Conservation (phyloP, 2,113 vertebrate genomes). For the Ammodramus savannarum region DNA sequence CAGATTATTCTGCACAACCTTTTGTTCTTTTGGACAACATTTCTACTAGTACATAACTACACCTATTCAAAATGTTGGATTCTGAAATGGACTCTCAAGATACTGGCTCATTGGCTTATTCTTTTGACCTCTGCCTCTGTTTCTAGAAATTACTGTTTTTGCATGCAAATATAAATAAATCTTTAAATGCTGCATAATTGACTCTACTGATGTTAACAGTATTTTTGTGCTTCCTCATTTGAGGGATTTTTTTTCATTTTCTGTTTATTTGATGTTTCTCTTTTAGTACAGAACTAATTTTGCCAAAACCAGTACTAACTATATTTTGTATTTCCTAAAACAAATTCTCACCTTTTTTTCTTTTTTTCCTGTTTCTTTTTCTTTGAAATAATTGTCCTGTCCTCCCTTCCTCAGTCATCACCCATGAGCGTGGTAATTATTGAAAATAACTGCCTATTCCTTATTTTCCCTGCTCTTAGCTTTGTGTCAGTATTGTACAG, state of each 20-base stretch:
- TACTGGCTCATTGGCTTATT: background rate
- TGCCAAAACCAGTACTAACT: slow-evolving; percentile 44
- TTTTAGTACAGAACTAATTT: background rate
- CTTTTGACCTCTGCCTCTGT: background rate
- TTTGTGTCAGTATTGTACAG: slow-evolving; percentile 84
- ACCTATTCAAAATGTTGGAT: background rate
- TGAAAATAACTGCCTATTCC: slow-evolving; percentile 63
- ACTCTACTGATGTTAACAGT: background rate
- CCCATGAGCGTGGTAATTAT: slow-evolving; percentile 97
- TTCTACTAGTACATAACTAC: background rate
- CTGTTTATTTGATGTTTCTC: background rate
- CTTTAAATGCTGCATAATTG: background rate
- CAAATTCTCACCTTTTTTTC: slow-evolving; percentile 70
- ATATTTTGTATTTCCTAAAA: slow-evolving; percentile 74
- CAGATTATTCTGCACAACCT: background rate
- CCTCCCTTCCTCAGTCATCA: slow-evolving; percentile 89
- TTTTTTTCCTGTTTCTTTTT: slow-evolving; percentile 70
- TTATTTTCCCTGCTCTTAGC: slow-evolving; percentile 76
- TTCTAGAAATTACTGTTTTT: background rate
- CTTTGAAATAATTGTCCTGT: slow-evolving; percentile 82
- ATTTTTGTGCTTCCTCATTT: background rate
- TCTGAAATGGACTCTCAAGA: background rate
- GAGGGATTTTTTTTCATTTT: background rate
- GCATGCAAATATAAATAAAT: background rate
- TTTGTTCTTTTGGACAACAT: background rate